Base-by-base conservation (phyloP, 2,113 vertebrate genomes). In the Ammodytes dubius region DNA sequence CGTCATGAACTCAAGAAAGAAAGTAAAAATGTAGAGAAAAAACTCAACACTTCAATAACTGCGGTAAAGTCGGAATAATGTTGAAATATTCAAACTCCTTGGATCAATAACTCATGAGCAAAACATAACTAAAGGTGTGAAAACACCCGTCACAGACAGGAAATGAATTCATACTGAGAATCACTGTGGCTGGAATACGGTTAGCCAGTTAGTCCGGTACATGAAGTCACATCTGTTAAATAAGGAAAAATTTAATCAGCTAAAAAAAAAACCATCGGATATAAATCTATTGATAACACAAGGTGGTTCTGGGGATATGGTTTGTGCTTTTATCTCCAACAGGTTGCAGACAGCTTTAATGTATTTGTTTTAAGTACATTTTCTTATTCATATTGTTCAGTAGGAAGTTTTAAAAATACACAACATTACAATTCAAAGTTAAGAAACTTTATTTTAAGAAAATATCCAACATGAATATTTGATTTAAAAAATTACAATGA, bases 401-500 rank as follows among this genome's bases (percentile, higher is more conserved):
- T 27, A 27, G 27, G 27, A 27, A 27, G 27, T 27, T 27, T 27
- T 27, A 27, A 27, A 27, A 27, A 27, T 3, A n/a, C n/a, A 63
- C 39, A 53, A 17, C 53, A 52, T 7, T 8, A 5, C 15, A 45
- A 37, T 68, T 87, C 11, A 37, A 69, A 83, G 75, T 63, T 35
- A 56, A 79, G n/a, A 43, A 63, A 46, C 68, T 75, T 81, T 75
- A 87, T 74, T 87, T 56, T 6, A 60, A 42, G 5, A 10, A 63
- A 61, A 70, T 50, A 86, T 78, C 6, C 58, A 90, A 86, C 85
- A 79, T 75, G 64, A 80, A 79, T 76, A 81, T 66, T 73, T 47
- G 11, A 8, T 81, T 27, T 27, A 27, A 9, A 70, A 65, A 6
- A 75, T 65, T 79, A 60, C 63, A 61, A 73, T 75, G 7, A 42